These are phyloP conservation scores for Patella ulyssiponensis DNA, from an alignment of 2,888 invertebrate genomes.

Conservation along the genomic window DNA sequence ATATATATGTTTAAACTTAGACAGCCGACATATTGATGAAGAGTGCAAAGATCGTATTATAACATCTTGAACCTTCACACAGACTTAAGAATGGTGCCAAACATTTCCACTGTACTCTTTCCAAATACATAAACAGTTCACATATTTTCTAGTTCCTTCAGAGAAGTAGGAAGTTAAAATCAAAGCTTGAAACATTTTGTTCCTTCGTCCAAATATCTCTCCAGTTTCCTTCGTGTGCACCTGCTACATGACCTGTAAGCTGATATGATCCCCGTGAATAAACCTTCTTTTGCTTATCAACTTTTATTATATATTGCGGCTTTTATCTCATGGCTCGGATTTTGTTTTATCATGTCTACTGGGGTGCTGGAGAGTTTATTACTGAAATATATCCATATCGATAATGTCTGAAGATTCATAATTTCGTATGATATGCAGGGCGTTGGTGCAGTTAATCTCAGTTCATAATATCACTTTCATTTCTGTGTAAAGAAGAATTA, in stretches of 20 bases:
- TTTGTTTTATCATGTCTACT: not conserved
- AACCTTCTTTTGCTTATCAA: slow-evolving; percentile 3
- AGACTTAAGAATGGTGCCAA: too few species aligned
- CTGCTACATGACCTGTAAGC: not conserved
- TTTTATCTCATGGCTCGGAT: not conserved
- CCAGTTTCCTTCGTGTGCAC: not conserved
- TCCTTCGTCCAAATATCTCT: too few species aligned
- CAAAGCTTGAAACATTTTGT: too few species aligned
- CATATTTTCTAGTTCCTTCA: too few species aligned
- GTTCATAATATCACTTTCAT: slow-evolving; percentile 11
- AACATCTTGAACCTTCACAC: too few species aligned
- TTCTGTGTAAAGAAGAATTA: not conserved
- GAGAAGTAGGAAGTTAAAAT: too few species aligned
- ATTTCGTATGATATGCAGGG: not conserved
- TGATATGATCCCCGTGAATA: not conserved
- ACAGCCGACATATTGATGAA: too few species aligned
- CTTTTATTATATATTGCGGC: slow-evolving; percentile 2
- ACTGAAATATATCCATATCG: not conserved
- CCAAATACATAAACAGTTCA: too few species aligned
- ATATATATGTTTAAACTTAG: too few species aligned
- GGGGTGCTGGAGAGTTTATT: not conserved
- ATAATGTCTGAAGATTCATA: not conserved
- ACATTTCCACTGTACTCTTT: too few species aligned
- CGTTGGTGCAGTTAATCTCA: not conserved
- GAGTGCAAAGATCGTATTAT: too few species aligned